phyloP scores from a whole-genome alignment of 2,113 vertebrate species.

The Aphelocoma coerulescens region DNA sequence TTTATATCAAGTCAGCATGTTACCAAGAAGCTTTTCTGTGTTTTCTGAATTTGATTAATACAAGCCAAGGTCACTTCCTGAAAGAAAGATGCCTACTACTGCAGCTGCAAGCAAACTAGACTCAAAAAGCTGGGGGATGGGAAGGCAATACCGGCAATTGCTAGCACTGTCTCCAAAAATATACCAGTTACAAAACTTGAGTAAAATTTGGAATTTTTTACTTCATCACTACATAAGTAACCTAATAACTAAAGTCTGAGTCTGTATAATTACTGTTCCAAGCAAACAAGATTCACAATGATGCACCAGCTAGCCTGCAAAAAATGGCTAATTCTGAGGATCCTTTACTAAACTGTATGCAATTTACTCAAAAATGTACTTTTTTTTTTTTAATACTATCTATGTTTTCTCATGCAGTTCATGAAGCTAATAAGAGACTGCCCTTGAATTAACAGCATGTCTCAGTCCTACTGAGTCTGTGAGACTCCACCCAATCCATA shows the following conservation, averaged over 20 bases:
- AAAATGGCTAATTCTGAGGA: background rate
- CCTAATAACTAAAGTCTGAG: background rate
- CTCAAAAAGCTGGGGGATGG: conserved; percentile 54
- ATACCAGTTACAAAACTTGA: background rate
- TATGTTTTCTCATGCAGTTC: conserved; percentile 2
- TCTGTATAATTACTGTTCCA: background rate
- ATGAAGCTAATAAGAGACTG: background rate
- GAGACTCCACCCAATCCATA: conserved; percentile 3
- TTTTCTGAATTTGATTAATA: conserved; percentile 81
- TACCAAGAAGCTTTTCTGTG: conserved; percentile 75
- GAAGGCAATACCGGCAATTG: conserved; percentile 19
- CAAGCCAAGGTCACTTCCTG: conserved; percentile 81
- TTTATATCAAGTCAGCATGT: conserved; percentile 78
- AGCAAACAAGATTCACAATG: background rate
- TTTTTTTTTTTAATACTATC: background rate
- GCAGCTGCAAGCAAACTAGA: conserved; percentile 72
- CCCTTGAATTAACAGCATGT: conserved; percentile 20
- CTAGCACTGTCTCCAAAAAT: conserved; percentile 36
- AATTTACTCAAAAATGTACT: background rate
- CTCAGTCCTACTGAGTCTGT: background rate
- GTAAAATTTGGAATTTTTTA: background rate
- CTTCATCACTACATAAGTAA: background rate
- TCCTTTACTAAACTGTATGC: background rate
- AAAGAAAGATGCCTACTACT: conserved; percentile 75
- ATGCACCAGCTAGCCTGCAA: background rate